Evolutionary conservation across 2,113 vertebrate species (phyloP).

Genomic region (Lichenostomus cassidix): DNA sequence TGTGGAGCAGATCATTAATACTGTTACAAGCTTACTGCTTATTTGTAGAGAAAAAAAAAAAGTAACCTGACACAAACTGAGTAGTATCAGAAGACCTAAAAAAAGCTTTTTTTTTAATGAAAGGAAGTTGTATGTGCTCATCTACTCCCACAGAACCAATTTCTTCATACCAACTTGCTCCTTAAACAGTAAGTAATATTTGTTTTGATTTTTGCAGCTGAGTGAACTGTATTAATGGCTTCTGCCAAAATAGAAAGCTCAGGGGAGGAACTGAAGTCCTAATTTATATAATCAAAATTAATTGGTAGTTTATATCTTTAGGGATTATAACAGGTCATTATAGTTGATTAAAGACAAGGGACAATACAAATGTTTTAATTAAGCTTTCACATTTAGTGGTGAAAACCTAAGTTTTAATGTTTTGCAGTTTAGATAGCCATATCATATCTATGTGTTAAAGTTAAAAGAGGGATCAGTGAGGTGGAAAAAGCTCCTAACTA

Average conservation of each 20-base stretch:
- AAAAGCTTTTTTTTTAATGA: neutral
- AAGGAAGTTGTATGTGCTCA: neutral
- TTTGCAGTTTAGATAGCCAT: neutral
- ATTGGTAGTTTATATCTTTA: neutral
- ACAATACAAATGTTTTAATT: neutral
- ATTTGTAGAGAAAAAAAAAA: neutral
- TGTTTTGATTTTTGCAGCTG: constrained; percentile 1
- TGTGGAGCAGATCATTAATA: neutral
- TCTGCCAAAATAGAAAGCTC: neutral
- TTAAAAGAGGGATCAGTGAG: neutral
- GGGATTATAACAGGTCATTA: neutral
- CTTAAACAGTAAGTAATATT: neutral
- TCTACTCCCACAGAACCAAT: neutral
- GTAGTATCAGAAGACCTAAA: neutral
- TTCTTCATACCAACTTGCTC: neutral
- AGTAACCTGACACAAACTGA: neutral
- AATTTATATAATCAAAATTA: constrained; percentile 18
- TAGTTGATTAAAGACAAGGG: neutral
- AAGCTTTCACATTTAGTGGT: neutral
- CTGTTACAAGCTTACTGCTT: neutral
- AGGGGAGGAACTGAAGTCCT: neutral
- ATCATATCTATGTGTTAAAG: neutral
- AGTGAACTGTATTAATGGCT: neutral
- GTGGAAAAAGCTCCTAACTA: neutral
- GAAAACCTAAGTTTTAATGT: neutral